A percentile compares a stretch with the other conserved stretches of the same genome.
phyloP scores from a whole-genome alignment of 2,797 vertebrate genomes.

The Lepus townsendii region DNA sequence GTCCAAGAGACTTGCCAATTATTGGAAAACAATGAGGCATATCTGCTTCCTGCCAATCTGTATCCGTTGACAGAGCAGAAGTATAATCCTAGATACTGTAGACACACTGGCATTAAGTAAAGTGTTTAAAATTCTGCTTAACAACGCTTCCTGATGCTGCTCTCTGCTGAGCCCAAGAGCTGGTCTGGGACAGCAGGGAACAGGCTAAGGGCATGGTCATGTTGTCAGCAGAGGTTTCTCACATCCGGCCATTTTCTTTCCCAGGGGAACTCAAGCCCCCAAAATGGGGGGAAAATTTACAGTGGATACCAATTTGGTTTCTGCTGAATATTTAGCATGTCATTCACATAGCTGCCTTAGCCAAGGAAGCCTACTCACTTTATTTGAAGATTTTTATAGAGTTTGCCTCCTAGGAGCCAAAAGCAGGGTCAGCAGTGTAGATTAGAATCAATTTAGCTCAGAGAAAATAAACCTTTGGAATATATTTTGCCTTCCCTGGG shows the following conservation, averaged over 20 bases:
- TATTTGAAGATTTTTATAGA: conserved; percentile 64
- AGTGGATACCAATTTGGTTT: conserved; percentile 59
- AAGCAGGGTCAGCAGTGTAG: conserved; percentile 69
- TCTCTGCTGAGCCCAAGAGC: neutral
- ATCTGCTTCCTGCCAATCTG: conserved; percentile 67
- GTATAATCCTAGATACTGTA: conserved; percentile 55
- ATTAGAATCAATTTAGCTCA: conserved; percentile 79
- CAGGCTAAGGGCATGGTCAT: too few relatives aligned
- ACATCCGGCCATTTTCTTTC: neutral
- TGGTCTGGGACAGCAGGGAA: neutral
- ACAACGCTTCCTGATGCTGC: neutral
- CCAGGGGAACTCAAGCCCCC: neutral
- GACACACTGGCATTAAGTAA: conserved; percentile 46
- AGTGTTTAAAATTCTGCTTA: conserved; percentile 58
- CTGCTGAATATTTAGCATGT: conserved; percentile 62
- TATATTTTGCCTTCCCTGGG: conserved; percentile 67
- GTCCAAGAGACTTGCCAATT: neutral
- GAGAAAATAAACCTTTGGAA: conserved; percentile 74
- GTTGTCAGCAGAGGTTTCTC: neutral
- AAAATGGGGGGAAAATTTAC: neutral
- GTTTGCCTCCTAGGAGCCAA: conserved; percentile 68
- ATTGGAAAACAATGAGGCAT: conserved; percentile 63
- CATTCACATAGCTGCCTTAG: conserved; percentile 64
- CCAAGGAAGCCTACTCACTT: conserved; percentile 24
- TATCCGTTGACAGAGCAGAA: conserved; percentile 49